Evolutionary conservation across 1,140 invertebrate genomes (phyloP), one percentile per base, ranked within the genome.

Genomic region (Trachymyrmex septentrionalis): DNA sequence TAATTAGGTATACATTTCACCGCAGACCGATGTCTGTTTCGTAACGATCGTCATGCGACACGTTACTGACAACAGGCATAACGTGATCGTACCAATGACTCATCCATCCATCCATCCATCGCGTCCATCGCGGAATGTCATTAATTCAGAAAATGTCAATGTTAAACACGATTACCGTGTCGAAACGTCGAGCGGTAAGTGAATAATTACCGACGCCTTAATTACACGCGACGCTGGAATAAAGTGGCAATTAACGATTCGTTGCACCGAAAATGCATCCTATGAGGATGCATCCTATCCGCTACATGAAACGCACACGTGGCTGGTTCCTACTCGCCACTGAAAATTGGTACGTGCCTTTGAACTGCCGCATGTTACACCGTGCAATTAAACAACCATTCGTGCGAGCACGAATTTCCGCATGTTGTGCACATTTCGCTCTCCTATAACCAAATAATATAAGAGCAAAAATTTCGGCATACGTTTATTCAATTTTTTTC

Each of bases 141-240:
- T 86, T 81, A 86, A 77, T 61, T 24, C 48, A 61, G 48, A 85
- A 77, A 77, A 80, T 61, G 50, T 71, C 86, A 53, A 48, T 71
- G 64, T 71, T 81, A 27, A 71, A 34, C 59, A 55, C 16, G 72
- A 84, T 53, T 34, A 50, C 38, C 59, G 16, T 57, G 30, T 80
- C 71, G 50, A 76, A 81, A 90, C 63, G 69, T 67, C 55, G 53
- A 44, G 61, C 12, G 21, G 50, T 82, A 73, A 67, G 48, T 81
- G 87, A 86, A 85, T 91, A 92, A 91, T 93, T 92, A 88, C 59
- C 86, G 88, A 69, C 76, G 80, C 77, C 84, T 87, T 92, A 92
- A 92, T 93, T 91, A 92, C 91, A 92, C 88, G 87, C 78, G 87
- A 89, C 87, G 88, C 88, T 85, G 88, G 89, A 92, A 87, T 86